Base-by-base conservation (phyloP, 2,888 invertebrate genomes). In the Apoda limacodes region DNA sequence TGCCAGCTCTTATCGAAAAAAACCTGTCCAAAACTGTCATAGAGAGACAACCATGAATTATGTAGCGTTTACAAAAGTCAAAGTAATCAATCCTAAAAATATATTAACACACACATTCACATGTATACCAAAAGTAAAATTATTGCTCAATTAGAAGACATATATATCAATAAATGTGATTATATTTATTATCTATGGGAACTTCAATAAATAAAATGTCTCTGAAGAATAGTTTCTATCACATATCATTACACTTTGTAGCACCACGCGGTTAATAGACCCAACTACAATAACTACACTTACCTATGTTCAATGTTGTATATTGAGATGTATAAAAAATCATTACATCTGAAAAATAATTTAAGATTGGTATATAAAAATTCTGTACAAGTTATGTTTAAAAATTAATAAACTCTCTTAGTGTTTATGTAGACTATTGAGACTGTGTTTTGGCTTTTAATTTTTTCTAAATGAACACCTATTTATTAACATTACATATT, bases 191-290 rank as follows among this genome's bases (percentile, higher is more conserved):
- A 70, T 42, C 71, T 78, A 76, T 74, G 72, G 75, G 67, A 72
- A 72, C 62, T 64, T 76, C 59, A 66, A 69, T 80, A 80, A 78
- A 76, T 78, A 80, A 78, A 75, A 80, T 67, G 75, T 74, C 67
- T 78, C 72, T 76, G 74, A 60, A 78, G 71, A 71, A 71, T 60
- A 72, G 65, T 74, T 70, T 76, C 70, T 80, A 80, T 80, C 80
- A 80, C 80, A 80, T 76, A 65, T 78, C 76, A 55, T 80, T 78
- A 74, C 75, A 71, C 72, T 55, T 60, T 75, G 71, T 78, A 80
- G 78, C 78, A 80, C 80, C 80, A 76, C 78, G 66, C 80, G 54
- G 71, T 78, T 78, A 78, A 74, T 72, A 75, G 75, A 78, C 74
- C 76, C 76, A 70, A 72, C 76, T 75, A 78, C 65, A 48, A 50